Percentiles rank a stretch among this genome's conserved stretches.
phyloP scores from a whole-genome alignment of 2,113 vertebrate genomes.

The Fukomys damarensis region DNA sequence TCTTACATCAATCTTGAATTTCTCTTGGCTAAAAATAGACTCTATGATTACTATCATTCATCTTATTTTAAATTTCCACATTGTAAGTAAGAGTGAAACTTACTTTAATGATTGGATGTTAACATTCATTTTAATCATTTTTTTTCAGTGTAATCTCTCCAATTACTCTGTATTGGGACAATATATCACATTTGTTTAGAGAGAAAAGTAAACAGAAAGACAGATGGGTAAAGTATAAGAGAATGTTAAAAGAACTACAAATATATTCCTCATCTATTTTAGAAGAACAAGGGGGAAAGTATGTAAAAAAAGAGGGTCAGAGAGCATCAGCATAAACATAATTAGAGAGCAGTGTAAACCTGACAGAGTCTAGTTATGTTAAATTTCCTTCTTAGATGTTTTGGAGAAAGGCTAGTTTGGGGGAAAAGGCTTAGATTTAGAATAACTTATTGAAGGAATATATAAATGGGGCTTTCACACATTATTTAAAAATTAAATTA shows the following conservation, averaged over 20 bases:
- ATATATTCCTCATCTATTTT: background rate
- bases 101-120: background rate
- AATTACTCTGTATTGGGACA: background rate
- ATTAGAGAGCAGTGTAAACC: background rate
- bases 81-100: background rate
- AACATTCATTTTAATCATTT: background rate
- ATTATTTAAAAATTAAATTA: background rate
- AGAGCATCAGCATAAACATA: background rate
- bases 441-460: background rate
- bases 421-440: background rate
- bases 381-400: background rate
- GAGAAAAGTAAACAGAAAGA: background rate
- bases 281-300: background rate
- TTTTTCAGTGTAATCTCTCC: background rate
- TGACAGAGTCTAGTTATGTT: background rate
- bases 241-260: background rate
- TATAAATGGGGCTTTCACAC: fast-evolving
- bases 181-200: background rate
- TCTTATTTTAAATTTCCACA: background rate
- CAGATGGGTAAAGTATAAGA: background rate
- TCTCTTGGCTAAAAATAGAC: background rate
- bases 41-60: background rate
- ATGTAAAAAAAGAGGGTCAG: background rate
- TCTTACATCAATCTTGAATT: background rate
- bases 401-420: background rate